Percentiles rank a stretch among this genome's conserved stretches.
Evolutionary conservation across 2,113 vertebrate genomes (phyloP).

Genomic region (Nothobranchius furzeri): DNA sequence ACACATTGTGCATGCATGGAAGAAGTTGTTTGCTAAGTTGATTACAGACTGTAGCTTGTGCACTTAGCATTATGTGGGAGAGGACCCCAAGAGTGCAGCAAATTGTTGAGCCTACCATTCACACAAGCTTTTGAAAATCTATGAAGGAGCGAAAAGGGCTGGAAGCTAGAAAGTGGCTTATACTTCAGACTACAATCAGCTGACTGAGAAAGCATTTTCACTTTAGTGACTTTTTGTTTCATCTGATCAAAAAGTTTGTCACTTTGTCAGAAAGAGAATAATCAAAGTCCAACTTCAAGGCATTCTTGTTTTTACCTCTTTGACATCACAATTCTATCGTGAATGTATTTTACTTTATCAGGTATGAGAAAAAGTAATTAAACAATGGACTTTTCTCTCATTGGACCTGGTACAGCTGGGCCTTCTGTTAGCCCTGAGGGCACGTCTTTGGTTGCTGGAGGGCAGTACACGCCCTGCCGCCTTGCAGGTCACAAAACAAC

Average conservation of each 20-base stretch:
- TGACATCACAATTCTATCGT: constrained; percentile 38
- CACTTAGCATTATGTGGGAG: constrained; percentile 57
- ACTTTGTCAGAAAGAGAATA: not conserved
- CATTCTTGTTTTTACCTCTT: constrained; percentile 26
- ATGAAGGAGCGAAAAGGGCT: too few relatives aligned
- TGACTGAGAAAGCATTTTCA: not conserved
- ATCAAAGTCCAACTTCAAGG: not conserved
- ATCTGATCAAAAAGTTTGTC: not conserved
- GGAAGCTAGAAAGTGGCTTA: too few relatives aligned
- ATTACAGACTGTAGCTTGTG: constrained; percentile 68
- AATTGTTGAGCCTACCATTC: constrained; percentile 48
- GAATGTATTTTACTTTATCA: constrained; percentile 33
- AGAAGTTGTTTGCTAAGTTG: constrained; percentile 57
- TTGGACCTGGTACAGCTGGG: constrained; percentile 61
- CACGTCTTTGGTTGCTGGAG: constrained; percentile 55
- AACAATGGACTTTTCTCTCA: constrained; percentile 39
- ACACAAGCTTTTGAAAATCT: too few relatives aligned
- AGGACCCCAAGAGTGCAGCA: constrained; percentile 55
- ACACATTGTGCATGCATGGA: constrained; percentile 44
- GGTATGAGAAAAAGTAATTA: constrained; percentile 42
- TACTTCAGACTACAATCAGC: too few relatives aligned
- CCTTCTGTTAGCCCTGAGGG: constrained; percentile 60
- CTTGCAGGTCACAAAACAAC: constrained; percentile 50
- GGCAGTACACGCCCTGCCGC: constrained; percentile 66
- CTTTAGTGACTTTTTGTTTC: not conserved